Percentiles rank a stretch among this genome's conserved stretches.
Evolutionary conservation across 2,797 vertebrate genomes (phyloP).

Genomic region (Mallotus villosus): DNA sequence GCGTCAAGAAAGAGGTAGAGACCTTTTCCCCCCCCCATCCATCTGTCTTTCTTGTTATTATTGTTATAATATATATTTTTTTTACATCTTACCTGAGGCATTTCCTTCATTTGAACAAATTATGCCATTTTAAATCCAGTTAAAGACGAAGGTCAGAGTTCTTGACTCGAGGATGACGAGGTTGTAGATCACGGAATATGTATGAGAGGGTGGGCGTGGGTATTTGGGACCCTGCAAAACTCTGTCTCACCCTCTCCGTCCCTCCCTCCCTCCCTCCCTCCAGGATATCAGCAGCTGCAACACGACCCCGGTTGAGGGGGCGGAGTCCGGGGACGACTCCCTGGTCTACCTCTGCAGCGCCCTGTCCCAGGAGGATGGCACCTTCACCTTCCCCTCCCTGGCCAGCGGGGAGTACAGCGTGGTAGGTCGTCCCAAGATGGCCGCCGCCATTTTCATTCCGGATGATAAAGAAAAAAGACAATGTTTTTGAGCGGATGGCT

Average conservation of each 20-base stretch:
- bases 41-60: not conserved
- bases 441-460: not conserved
- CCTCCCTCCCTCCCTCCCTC: conserved; percentile 7
- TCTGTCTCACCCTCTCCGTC: not conserved
- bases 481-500: not conserved
- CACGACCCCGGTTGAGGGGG: conserved; percentile 83
- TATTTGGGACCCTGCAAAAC: too few relatives aligned
- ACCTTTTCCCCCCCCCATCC: too few relatives aligned
- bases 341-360: conserved; percentile 87
- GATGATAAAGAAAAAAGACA: not conserved
- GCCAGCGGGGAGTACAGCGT: conserved; percentile 93
- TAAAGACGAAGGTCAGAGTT: too few relatives aligned
- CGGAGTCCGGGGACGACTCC: conserved; percentile 78
- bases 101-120: too few relatives aligned
- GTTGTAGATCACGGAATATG: too few relatives aligned
- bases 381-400: conserved; percentile 88
- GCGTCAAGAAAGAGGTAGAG: conserved; percentile 83
- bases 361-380: conserved; percentile 88
- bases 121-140: too few relatives aligned
- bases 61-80: too few relatives aligned
- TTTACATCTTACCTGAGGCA: not conserved
- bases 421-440: conserved; percentile 65
- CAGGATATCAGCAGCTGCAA: conserved; percentile 89
- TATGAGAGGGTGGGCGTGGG: too few relatives aligned
- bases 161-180: too few relatives aligned